These are phyloP conservation scores for Sinocyclocheilus anshuiensis DNA, from an alignment of 2,113 vertebrate genomes.

Conservation along the genomic window DNA sequence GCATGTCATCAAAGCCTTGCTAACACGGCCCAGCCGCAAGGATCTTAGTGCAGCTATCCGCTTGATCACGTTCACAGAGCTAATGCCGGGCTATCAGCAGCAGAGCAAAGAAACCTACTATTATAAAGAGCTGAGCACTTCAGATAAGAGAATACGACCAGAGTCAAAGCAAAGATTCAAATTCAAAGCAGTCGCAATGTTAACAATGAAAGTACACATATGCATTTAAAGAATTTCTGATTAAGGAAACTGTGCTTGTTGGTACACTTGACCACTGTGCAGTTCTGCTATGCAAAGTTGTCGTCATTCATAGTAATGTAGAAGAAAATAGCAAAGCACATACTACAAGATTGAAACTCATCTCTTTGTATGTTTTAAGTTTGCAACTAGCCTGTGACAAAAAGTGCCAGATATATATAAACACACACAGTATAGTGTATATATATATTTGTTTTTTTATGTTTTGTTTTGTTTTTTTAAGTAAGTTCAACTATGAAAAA, in stretches of 20 bases:
- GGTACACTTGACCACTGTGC: background rate
- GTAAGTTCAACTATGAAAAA: no score
- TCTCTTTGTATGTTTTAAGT: no score
- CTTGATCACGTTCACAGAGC: slow-evolving; percentile 38
- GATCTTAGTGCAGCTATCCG: slow-evolving; percentile 30
- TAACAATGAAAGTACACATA: background rate
- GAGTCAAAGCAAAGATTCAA: background rate
- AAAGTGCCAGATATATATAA: no score
- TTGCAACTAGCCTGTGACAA: no score
- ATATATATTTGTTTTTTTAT: no score
- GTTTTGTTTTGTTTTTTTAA: no score
- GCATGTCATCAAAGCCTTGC: slow-evolving; percentile 40
- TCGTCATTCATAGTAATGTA: background rate
- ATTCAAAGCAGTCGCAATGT: background rate
- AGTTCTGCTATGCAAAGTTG: background rate
- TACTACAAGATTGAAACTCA: no score
- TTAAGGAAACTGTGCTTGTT: background rate
- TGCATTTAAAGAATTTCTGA: background rate
- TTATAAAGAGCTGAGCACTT: slow-evolving; percentile 25
- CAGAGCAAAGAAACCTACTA: background rate
- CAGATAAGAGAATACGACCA: slow-evolving; percentile 9
- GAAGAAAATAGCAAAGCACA: background rate
- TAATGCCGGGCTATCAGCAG: slow-evolving; percentile 35
- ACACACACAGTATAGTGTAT: no score
- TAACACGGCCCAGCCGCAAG: slow-evolving; percentile 15